Evolutionary conservation across 1,140 invertebrate species (phyloP).

Genomic region (Atta cephalotes): DNA sequence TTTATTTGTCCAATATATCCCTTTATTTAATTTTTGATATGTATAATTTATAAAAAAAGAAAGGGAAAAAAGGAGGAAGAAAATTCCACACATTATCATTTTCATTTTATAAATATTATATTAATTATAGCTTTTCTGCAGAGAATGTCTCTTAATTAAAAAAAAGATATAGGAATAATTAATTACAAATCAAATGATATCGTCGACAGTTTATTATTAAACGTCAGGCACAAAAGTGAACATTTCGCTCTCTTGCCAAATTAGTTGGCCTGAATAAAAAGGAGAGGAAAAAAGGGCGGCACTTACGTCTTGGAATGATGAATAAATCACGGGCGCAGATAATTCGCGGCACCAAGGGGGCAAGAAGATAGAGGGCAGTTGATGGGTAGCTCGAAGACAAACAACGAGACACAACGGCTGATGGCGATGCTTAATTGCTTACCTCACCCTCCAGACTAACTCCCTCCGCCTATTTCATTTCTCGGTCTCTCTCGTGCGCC

Average conservation of each 20-base stretch:
- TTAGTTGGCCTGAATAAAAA: conserved; percentile 59
- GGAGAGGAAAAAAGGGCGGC: conserved; percentile 64
- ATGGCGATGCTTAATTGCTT: conserved; percentile 82
- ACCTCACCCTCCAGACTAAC: conserved; percentile 63
- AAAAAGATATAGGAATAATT: conserved; percentile 12
- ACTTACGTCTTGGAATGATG: conserved; percentile 76
- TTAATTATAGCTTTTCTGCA: not conserved
- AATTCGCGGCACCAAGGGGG: conserved; percentile 60
- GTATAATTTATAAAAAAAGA: conserved; percentile 6
- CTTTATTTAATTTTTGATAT: not conserved
- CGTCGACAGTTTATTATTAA: conserved; percentile 43
- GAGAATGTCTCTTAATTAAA: not conserved
- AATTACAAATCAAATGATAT: conserved; percentile 45
- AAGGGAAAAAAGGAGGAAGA: not conserved
- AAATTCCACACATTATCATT: not conserved
- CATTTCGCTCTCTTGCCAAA: conserved; percentile 41
- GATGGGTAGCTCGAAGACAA: conserved; percentile 82
- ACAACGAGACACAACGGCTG: conserved; percentile 82
- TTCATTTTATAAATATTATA: conserved; percentile 9
- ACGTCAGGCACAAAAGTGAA: conserved; percentile 31
- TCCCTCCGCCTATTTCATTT: conserved; percentile 61
- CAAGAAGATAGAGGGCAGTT: conserved; percentile 77
- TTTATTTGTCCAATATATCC: no score
- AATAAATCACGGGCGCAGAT: conserved; percentile 78
- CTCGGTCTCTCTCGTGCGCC: conserved; percentile 60